These are phyloP conservation scores for Eurytoma adleriae DNA, from an alignment of 2,888 invertebrate genomes.

Conservation along the genomic window DNA sequence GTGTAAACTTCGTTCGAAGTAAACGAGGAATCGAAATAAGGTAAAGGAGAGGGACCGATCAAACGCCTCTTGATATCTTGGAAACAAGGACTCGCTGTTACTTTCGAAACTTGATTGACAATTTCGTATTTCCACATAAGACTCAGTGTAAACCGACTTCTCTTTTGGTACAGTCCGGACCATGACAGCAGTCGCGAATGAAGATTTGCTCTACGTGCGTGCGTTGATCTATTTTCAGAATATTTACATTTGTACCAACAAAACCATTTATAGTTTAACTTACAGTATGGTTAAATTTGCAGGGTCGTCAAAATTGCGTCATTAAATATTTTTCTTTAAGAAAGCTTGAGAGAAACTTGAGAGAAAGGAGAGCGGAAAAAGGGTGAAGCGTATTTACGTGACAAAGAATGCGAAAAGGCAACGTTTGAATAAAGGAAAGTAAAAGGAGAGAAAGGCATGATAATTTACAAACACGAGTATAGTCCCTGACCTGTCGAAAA, in stretches of 20 bases:
- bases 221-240: not conserved
- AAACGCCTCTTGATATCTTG: conserved; percentile 2
- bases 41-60: conserved; percentile 9
- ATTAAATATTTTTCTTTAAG: too few species aligned
- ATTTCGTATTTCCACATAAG: conserved; percentile 18
- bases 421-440: too few species aligned
- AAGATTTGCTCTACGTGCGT: not conserved
- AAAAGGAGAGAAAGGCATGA: not conserved
- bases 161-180: not conserved
- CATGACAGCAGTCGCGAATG: not conserved
- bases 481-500: conserved; percentile 54
- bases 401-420: too few species aligned
- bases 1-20: conserved; percentile 6
- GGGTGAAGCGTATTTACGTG: too few species aligned
- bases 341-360: too few species aligned
- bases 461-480: conserved; percentile 1
- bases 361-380: too few species aligned
- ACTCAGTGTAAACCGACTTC: conserved; percentile 20
- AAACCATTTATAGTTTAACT: too few species aligned
- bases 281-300: too few species aligned
- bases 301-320: too few species aligned
- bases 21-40: conserved; percentile 16
- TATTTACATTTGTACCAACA: not conserved
- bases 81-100: conserved; percentile 27
- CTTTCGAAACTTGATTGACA: conserved; percentile 31